Conservation (phyloP, 2,797 vertebrate genomes). For the Enteromius anoplus region DNA sequence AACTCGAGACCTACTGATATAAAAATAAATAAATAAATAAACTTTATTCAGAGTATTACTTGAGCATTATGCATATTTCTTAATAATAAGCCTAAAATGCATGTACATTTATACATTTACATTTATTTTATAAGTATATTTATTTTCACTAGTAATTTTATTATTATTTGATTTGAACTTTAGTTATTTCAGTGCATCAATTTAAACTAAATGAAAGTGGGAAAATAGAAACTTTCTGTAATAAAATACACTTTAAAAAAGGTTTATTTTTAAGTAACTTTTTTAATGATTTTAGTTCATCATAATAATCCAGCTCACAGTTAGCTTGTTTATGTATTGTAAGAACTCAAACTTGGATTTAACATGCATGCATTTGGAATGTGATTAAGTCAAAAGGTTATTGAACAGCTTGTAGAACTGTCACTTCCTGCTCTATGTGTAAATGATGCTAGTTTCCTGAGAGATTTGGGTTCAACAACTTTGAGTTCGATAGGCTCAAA, state of each 20-base stretch:
- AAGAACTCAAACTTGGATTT: not conserved
- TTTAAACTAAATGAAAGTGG: not conserved
- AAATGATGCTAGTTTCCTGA: slow-evolving; percentile 15
- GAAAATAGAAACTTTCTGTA: not conserved
- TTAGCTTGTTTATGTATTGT: not conserved
- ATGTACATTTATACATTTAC: too few species aligned
- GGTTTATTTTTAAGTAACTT: too few species aligned
- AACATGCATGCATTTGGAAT: not conserved
- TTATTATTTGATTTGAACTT: not conserved
- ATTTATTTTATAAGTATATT: too few species aligned
- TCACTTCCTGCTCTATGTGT: not conserved
- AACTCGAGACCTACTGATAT: too few species aligned
- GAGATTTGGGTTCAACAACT: not conserved
- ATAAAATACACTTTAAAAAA: too few species aligned
- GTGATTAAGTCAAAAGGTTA: slow-evolving; percentile 11
- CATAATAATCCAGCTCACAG: not conserved
- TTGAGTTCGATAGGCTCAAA: slow-evolving; percentile 8
- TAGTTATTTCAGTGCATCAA: not conserved
- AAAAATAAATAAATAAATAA: too few species aligned
- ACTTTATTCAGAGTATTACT: too few species aligned
- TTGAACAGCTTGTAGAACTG: not conserved
- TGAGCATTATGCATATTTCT: too few species aligned
- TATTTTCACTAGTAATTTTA: not conserved
- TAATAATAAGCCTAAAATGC: too few species aligned
- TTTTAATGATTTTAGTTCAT: not conserved